Conservation (phyloP, 2,888 invertebrate species). For the Pristionchus mayeri region DNA sequence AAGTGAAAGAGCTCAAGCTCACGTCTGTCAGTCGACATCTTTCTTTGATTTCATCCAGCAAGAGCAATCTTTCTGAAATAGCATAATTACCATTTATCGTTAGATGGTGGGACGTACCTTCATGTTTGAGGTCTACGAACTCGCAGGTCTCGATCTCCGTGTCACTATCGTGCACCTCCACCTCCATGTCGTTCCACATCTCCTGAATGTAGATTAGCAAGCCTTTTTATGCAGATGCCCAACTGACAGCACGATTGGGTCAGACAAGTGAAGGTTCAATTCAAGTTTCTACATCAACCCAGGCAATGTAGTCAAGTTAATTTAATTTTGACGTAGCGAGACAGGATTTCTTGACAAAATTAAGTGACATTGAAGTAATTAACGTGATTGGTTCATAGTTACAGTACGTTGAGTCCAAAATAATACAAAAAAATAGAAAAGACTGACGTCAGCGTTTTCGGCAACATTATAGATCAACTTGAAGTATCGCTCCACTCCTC, state of each 20-base stretch:
- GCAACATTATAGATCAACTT: not conserved
- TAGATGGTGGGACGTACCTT: not conserved
- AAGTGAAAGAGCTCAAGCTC: no score
- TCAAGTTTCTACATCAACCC: no score
- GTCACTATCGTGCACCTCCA: not conserved
- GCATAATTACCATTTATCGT: not conserved
- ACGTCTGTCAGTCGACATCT: no score
- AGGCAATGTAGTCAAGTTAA: no score
- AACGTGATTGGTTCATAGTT: no score
- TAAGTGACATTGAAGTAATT: no score
- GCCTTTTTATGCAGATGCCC: not conserved
- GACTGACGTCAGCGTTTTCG: not conserved
- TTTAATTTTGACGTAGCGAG: no score
- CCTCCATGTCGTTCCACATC: not conserved
- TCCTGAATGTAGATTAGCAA: not conserved
- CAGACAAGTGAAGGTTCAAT: no score
- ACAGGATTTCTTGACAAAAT: no score
- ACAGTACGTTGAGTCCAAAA: no score
- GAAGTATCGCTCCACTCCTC: constrained; percentile 21
- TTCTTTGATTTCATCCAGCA: no score
- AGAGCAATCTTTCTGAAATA: not conserved
- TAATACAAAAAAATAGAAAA: not conserved
- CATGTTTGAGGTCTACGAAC: not conserved
- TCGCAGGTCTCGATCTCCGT: not conserved
- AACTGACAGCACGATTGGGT: no score